Base-by-base conservation (phyloP, 2,888 invertebrate genomes). In the Sinelater perroti region DNA sequence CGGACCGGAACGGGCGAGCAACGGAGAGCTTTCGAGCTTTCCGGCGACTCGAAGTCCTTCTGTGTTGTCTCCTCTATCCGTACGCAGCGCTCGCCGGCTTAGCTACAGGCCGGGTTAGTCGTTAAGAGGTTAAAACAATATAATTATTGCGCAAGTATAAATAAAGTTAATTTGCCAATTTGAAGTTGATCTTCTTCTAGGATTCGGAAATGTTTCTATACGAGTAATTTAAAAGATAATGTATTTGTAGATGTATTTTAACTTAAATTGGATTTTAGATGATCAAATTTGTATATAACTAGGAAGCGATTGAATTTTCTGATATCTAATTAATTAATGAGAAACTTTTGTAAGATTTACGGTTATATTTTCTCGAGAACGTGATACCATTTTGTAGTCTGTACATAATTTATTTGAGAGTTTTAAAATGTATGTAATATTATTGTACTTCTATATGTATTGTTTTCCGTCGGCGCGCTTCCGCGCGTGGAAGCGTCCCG, bases 331-430 rank as follows among this genome's bases (percentile, higher is more conserved):
- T 56, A 65, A 64, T 63, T 57, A 61, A 11, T 18, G 18, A 35
- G 11, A 63, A 64, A 68, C 63, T 71, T 72, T 72, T 73, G 71
- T 71, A 72, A 72, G 67, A 67, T 69, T 72, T 71, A 70, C 69
- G 70, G 70, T 70, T 68, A 67, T 70, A 69, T 63, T 71, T 71
- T 65, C 69, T 64, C 45, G 46, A 68, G 66, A 70, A 71, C 71
- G 72, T 73, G 73, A 73, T 73, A 73, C 67, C 60, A 58, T 73
- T 74, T 71, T 69, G 70, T 74, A 73, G 72, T 68, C 66, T 76
- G 75, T 75, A 75, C 66, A 75, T 75, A 75, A 69, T 74, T 76
- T 74, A 75, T 75, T 76, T 76, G 69, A 71, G 24, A 73, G 67
- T 70, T 72, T 74, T 67, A 72, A 74, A 72, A 69, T 77, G 75